These are phyloP conservation scores for Casuarius casuarius DNA, from an alignment of 2,113 vertebrate genomes.

Conservation along the genomic window DNA sequence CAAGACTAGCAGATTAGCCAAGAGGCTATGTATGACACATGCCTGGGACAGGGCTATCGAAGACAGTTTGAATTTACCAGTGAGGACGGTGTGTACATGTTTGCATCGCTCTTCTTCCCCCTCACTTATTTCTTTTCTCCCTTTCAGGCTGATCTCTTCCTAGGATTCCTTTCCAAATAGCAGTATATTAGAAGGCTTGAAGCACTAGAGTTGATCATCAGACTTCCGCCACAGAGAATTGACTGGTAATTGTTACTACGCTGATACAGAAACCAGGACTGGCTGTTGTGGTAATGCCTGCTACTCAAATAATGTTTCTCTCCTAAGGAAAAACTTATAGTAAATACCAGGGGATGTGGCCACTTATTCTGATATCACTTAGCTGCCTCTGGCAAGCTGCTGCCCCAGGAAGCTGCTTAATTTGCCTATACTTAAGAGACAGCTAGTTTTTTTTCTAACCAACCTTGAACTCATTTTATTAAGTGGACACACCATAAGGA, in stretches of 20 bases:
- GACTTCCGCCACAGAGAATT: not conserved
- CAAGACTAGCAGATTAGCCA: no score
- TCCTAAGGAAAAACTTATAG: not conserved
- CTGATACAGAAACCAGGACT: not conserved
- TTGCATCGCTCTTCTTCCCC: no score
- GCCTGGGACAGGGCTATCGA: not conserved
- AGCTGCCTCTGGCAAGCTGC: not conserved
- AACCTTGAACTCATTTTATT: not conserved
- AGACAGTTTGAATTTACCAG: not conserved
- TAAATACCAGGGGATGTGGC: not conserved
- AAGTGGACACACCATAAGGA: not conserved
- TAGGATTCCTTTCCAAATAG: not conserved
- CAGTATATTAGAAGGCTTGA: not conserved
- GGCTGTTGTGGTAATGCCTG: not conserved
- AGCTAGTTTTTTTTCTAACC: not conserved
- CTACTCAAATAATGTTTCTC: not conserved
- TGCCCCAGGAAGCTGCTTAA: not conserved
- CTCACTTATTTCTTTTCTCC: not conserved
- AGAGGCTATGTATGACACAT: no score
- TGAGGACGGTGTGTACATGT: no score
- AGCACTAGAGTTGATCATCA: not conserved
- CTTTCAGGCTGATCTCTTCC: not conserved
- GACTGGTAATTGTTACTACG: not conserved
- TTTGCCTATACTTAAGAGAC: not conserved
- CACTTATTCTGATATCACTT: not conserved